Evolutionary conservation across 2,797 vertebrate species (phyloP), one percentile per base, ranked within the genome.

Genomic region (Clamator glandarius): DNA sequence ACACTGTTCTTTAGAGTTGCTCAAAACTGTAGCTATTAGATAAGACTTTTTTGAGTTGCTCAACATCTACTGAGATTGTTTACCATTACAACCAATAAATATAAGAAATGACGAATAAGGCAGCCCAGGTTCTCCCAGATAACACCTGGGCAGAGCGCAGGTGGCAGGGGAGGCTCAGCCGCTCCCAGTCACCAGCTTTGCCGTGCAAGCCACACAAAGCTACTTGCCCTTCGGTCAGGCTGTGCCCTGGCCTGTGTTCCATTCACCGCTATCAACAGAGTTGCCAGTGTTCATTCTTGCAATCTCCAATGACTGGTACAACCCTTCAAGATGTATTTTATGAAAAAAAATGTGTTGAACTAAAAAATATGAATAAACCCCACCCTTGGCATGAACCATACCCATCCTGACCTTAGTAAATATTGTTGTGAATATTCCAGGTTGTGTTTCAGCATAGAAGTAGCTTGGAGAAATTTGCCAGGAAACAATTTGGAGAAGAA

Each of bases 141-240:
- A 72, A 78, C 11, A 51, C 13, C 61, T 20, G 77, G 73, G 51
- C 59, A 46, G 8, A 88, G 89, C 26, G 25, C 36, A 44, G 13
- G 74, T 44, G 68, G 55, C 5, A 24, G 39, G 3, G 19, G 54
- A 28, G 35, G 68, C 31, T 20, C 61, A 55, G 11, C 41, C 23
- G 3, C 78, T 73, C 78, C 89, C 55, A 51, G 0, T 5, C 6
- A 19, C 15, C 0, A 0, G 66, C 51, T 14, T 9, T 24, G 46
- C 3, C 9, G 31, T 3, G 4, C 15, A 14, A 50, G 57, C 19
- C 33, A 2, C 6, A 31, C 59, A 1, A 4, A 76, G 67, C 16
- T 29, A 2, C 29, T 11, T 1, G 4, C 23, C 33, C 57, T 57
- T 25, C 14, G 18, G n/a, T 21, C 2, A 2, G 7, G 8, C 39